Base-by-base conservation (phyloP, 92 coral and sea anemone genomes). In the Phymanthus crucifer region DNA sequence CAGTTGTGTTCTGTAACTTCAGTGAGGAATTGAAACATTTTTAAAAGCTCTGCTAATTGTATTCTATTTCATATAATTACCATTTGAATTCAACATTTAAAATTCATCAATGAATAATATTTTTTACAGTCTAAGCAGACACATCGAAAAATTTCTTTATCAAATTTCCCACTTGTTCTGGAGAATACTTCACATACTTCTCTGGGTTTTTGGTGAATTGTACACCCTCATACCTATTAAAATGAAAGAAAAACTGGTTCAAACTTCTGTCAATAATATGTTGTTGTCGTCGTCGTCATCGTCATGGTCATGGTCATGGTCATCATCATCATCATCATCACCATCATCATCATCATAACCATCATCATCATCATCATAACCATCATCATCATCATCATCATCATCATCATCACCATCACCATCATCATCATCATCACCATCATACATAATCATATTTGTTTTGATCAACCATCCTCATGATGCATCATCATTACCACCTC, bases 171-270 rank as follows among this genome's bases (percentile, higher is more conserved):
- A 95, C 90, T 38, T 90, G 83, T 21, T 90, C 97, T 52, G 88
- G 88, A 0, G 94, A 86, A 72, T 88, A 95, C 88, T 93, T 95
- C 66, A 95, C 80, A 85, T 95, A 95, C 67, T 95, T 95, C 61
- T 93, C 99, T 14, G 94, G 94, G 77, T 93, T 95, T 72, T 95
- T 95, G 14, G 97, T 95, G 66, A 95, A 95, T 8, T 78, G 90
- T 36, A 95, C 88, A 77, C 86, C 87, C 45, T 86, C 87, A 77
- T 90, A 93, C 67, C 99, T 95, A 66, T 37, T 85, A 79, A 71
- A 72, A 61, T 78, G 34, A 75, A 1, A 23, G 36, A 37, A 37
- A 17, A 43, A n/a, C n/a, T n/a, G n/a, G n/a, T n/a, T n/a, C n/a
- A n/a, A n/a, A n/a, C n/a, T n/a, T n/a, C n/a, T n/a, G n/a, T n/a